Evolutionary conservation across 2,888 invertebrate genomes (phyloP).

Genomic region (Lepidocyrtinus sp.): DNA sequence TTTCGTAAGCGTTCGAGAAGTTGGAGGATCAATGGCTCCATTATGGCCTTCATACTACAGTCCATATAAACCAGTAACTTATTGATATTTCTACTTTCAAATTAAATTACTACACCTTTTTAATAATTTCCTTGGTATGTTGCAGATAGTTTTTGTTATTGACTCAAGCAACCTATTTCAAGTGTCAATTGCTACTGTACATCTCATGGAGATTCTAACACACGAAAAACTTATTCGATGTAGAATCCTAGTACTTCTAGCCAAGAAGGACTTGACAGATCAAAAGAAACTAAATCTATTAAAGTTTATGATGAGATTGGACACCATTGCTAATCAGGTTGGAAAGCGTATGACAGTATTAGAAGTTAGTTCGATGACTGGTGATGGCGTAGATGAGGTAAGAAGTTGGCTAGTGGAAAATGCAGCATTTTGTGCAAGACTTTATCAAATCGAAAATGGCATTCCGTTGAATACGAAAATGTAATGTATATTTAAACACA

Average conservation of each 20-base stretch:
- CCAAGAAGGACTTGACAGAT: slow-evolving; percentile 90
- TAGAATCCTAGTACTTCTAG: slow-evolving; percentile 81
- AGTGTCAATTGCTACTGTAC: slow-evolving; percentile 87
- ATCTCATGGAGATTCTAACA: slow-evolving; percentile 83
- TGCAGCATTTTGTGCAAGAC: slow-evolving; percentile 36
- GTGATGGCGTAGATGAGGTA: slow-evolving; percentile 80
- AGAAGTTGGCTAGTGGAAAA: slow-evolving; percentile 75
- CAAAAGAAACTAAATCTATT: slow-evolving; percentile 91
- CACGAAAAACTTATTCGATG: slow-evolving; percentile 75
- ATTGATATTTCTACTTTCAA: background rate
- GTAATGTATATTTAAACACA: no score
- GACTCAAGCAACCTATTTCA: slow-evolving; percentile 89
- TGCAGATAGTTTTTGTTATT: slow-evolving; percentile 82
- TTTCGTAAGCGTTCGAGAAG: slow-evolving; percentile 78
- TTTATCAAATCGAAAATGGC: slow-evolving; percentile 31
- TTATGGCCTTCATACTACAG: slow-evolving; percentile 84
- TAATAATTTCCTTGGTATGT: slow-evolving; percentile 1
- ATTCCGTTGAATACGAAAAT: background rate
- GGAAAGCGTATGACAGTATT: slow-evolving; percentile 79
- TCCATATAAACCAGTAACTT: slow-evolving; percentile 59
- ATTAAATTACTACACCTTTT: slow-evolving; percentile 1
- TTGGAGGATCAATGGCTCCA: slow-evolving; percentile 87
- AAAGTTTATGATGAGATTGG: slow-evolving; percentile 84
- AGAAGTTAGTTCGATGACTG: slow-evolving; percentile 83
- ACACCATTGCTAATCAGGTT: slow-evolving; percentile 80